A percentile compares a stretch with the other conserved stretches of the same genome.
phyloP scores from a whole-genome alignment of 2,113 vertebrate genomes.

The Ctenodactylus gundi region DNA sequence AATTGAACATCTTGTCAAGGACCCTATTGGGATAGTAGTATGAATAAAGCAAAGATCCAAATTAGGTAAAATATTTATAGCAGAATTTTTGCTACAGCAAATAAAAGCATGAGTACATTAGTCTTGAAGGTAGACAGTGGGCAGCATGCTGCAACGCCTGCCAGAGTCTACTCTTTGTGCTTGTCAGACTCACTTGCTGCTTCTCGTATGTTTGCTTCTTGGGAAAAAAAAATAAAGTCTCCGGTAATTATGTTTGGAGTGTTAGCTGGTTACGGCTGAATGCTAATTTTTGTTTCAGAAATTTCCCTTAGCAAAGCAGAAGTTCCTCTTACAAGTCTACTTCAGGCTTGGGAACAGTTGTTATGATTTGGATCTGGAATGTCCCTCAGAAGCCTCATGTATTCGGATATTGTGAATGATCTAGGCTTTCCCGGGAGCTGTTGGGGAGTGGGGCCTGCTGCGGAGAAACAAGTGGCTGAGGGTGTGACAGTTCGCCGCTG shows the following conservation, averaged over 20 bases:
- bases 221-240: not conserved
- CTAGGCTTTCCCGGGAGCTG: too few relatives aligned
- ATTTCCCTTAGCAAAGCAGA: not conserved
- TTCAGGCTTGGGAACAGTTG: too few relatives aligned
- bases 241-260: not conserved
- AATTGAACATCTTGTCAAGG: not conserved
- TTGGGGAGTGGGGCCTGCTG: too few relatives aligned
- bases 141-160: not conserved
- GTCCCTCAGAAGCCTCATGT: too few relatives aligned
- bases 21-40: not conserved
- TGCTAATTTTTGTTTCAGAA: not conserved
- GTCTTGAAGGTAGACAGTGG: not conserved
- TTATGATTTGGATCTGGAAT: too few relatives aligned
- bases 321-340: not conserved
- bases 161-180: not conserved
- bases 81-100: not conserved
- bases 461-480: too few relatives aligned
- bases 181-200: not conserved
- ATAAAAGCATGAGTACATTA: not conserved
- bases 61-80: not conserved
- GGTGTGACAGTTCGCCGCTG: too few relatives aligned
- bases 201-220: not conserved
- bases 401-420: too few relatives aligned
- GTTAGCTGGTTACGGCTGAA: not conserved
- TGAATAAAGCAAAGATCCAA: not conserved